Evolutionary conservation across 92 coral and sea anemone species (phyloP), one percentile per base, ranked within the genome.

Genomic region (Epizoanthus ramosus): DNA sequence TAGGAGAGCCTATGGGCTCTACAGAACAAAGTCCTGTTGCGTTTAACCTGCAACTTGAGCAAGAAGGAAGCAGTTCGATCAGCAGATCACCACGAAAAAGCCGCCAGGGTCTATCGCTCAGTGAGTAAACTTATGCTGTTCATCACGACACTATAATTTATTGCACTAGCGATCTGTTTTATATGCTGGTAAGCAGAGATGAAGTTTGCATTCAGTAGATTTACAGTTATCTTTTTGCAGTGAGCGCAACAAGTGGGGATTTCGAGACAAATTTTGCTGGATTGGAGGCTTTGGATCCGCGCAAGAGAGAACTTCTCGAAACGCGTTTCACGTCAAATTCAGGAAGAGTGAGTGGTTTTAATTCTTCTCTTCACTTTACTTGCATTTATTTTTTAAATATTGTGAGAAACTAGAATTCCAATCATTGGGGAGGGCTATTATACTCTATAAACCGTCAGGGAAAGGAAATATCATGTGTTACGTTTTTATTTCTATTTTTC

Each of bases 201-300:
- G 16, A 50, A 74, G 37, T 5, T 60, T 33, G 70, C 6, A 61
- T 5, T 13, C 7, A 61, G 70, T 17, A n/a, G 57, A 18, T 21
- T 22, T 61, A 41, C 23, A 61, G 4, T 53, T 3, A 19, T 39
- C 53, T 53, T 45, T 14, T 75, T 71, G 52, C 39, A 93, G 97
- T 83, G 76, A 92, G 90, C 28, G 63, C 60, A 41, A 28, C 70
- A 77, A 41, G 33, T 41, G 83, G 84, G 6, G 90, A 87, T 22
- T 87, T 81, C 18, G 86, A 74, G 74, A 87, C 85, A 69, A 81
- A 80, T 56, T 97, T 97, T 84, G 90, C 99, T 57, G 93, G 99
- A 61, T 92, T 97, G 28, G 98, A 94, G 58, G 98, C 97, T 54
- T 63, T 97, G 83, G 98, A 97, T 74, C 99, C 99, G 15, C 95